Evolutionary conservation across 2,797 vertebrate species (phyloP), one percentile per base, ranked within the genome.

Genomic region (Phyllotis vaccarum): DNA sequence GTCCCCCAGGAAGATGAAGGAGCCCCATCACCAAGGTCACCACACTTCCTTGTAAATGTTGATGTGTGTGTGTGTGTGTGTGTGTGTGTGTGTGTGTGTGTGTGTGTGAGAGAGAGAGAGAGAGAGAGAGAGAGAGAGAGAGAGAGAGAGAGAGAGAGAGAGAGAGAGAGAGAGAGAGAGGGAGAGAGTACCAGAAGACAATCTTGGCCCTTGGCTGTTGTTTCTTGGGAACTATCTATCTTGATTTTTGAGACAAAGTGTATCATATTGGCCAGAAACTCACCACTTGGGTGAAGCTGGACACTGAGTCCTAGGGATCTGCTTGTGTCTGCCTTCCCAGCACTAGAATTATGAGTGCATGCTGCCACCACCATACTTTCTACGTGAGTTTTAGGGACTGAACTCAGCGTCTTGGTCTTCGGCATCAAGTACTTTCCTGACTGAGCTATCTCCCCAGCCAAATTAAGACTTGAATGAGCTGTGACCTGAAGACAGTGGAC

Each of bases 1-100:
- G 0, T 8, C 29, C 6, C n/a, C 37, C 6, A n/a, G 56, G 4
- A 13, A 62, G 49, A 6, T 4, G 2, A 27, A 22, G n/a, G 62
- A 21, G 13, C 72, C 24, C 66, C 37, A 0, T 5, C 1, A 16
- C 2, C 5, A 6, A 22, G 52, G 37, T 6, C 60, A 56, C 2
- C 1, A 9, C 5, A 2, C 3, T 5, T 37, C 64, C 29, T 19
- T 43, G 76, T 12, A 40, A 1, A 24, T 14, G 34, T 14, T 17
- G 52, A 6, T 56, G 52, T n/a, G 49, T 79, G 74, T 49, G 19
- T n/a, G 11, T 56, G 54, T 37, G 12, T 40, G 37, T 60, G n/a
- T 40, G 14, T 60, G 24, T 43, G 52, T 14, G 10, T 37, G 19
- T 8, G 19, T 43, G 58, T 62, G 58, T 64, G 27, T 58, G 37